Conservation (phyloP, 2,113 vertebrate species). For the Lepisosteus osseus region DNA sequence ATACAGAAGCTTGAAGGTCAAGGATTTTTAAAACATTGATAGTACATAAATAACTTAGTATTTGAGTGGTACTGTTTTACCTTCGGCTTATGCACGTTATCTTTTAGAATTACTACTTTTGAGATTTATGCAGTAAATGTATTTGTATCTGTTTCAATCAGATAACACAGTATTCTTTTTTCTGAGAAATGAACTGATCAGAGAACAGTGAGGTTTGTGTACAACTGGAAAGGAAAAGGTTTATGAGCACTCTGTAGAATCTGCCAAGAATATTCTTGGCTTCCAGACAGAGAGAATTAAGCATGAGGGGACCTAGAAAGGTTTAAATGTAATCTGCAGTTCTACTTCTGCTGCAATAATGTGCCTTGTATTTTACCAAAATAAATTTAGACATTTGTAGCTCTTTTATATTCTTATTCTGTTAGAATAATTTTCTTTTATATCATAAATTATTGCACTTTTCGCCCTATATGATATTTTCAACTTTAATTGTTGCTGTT, state of each 20-base stretch:
- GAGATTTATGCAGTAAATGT: no score
- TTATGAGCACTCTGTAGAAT: constrained; percentile 14
- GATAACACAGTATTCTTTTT: constrained; percentile 5
- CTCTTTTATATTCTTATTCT: no score
- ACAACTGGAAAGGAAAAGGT: constrained; percentile 13
- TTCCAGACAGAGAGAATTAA: constrained; percentile 17
- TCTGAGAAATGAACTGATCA: background rate
- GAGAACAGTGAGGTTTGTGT: constrained; percentile 16
- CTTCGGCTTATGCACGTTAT: background rate
- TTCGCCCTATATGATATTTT: no score
- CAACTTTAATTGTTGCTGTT: no score
- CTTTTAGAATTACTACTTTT: background rate
- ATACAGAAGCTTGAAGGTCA: no score
- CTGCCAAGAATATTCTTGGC: constrained; percentile 16
- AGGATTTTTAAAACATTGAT: no score
- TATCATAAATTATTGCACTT: no score
- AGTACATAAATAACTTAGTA: no score
- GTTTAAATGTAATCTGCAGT: constrained; percentile 4
- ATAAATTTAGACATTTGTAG: no score
- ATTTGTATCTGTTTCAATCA: background rate
- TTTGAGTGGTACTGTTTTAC: no score
- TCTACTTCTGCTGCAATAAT: background rate
- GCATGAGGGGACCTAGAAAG: constrained; percentile 10
- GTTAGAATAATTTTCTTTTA: no score
- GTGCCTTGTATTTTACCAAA: no score